Percentiles rank a stretch among this genome's conserved stretches.
Conservation (phyloP, 2,113 vertebrate species). For the Hypomesus transpacificus region DNA sequence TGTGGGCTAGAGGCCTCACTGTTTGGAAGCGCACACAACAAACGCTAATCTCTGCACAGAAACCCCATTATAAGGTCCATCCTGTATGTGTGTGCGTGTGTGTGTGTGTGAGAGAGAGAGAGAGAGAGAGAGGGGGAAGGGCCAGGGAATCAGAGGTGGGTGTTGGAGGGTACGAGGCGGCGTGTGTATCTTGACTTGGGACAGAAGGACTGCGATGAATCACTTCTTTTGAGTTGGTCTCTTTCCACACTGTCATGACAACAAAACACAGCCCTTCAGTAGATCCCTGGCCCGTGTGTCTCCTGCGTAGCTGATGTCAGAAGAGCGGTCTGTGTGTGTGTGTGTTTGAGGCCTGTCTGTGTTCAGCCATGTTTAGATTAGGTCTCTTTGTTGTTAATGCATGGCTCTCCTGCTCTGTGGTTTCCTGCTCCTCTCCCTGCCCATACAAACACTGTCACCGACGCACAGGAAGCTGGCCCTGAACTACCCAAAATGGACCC, state of each 20-base stretch:
- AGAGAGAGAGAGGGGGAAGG: not conserved
- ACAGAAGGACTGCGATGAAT: no score
- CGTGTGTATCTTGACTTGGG: not conserved
- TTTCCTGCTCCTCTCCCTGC: constrained; percentile 9
- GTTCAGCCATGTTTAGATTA: not conserved
- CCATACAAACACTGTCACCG: constrained; percentile 28
- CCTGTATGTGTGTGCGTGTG: constrained; percentile 21
- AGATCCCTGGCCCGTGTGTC: no score
- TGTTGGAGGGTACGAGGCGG: no score
- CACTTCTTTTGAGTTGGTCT: no score
- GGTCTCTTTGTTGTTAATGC: constrained; percentile 18
- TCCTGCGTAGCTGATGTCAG: no score
- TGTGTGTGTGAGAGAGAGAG: no score
- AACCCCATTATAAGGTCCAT: constrained; percentile 24
- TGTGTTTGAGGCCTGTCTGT: not conserved
- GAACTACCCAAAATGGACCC: constrained; percentile 49
- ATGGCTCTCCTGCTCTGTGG: constrained; percentile 28
- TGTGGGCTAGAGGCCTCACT: constrained; percentile 19
- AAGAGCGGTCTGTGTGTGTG: not conserved
- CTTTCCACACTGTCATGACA: no score
- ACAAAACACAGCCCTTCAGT: no score
- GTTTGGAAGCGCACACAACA: constrained; percentile 25
- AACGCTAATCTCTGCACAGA: constrained; percentile 30
- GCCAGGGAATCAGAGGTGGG: no score
- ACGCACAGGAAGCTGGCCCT: constrained; percentile 42